These are phyloP conservation scores for Steatocranus sp. DNA, from an alignment of 2,797 vertebrate species.

Conservation along the genomic window DNA sequence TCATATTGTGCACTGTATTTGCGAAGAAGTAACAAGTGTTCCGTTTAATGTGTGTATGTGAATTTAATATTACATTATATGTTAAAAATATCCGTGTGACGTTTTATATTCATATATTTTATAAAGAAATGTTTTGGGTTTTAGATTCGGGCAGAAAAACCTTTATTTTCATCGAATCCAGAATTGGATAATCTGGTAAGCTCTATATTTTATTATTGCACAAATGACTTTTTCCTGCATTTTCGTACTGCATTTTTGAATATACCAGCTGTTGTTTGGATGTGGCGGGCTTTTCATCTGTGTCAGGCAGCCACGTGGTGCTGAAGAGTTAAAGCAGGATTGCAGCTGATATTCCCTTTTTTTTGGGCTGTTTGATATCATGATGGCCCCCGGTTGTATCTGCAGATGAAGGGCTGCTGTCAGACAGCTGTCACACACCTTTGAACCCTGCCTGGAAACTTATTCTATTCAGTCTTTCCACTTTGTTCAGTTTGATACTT, in stretches of 20 bases:
- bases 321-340: slow-evolving; percentile 19
- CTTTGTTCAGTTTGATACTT: slow-evolving; percentile 20
- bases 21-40: background rate
- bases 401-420: slow-evolving; percentile 69
- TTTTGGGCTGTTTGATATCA: slow-evolving; percentile 65
- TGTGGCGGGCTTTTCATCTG: background rate
- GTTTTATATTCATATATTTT: background rate
- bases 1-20: background rate
- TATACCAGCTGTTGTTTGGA: background rate
- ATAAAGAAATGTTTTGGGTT: slow-evolving; percentile 44
- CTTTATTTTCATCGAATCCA: slow-evolving; percentile 98
- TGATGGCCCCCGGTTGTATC: slow-evolving; percentile 58
- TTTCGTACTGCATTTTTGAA: background rate
- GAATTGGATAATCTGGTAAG: slow-evolving; percentile 99
- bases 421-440: slow-evolving; percentile 63
- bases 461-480: slow-evolving; percentile 32
- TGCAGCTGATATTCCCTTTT: slow-evolving; percentile 50
- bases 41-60: background rate
- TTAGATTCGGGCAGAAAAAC: slow-evolving; percentile 98
- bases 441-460: slow-evolving; percentile 54
- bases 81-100: background rate
- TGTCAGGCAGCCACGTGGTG: slow-evolving; percentile 29
- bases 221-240: background rate
- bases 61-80: background rate
- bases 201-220: background rate